A percentile compares a stretch with the other conserved stretches of the same genome.
Evolutionary conservation across 1,140 invertebrate genomes (phyloP).

Genomic region (Leptinotarsa defecta): DNA sequence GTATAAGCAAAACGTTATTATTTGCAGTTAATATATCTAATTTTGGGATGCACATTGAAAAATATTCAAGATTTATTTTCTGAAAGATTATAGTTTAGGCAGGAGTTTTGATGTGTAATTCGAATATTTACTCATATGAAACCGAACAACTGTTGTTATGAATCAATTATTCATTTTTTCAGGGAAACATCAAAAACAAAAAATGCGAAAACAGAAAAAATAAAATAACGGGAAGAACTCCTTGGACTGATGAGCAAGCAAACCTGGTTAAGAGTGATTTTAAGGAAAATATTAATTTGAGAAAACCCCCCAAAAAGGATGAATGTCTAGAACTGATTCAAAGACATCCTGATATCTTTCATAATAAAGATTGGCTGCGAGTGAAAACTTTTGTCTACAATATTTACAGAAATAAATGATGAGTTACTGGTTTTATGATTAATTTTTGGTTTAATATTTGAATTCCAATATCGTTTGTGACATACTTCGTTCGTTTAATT

Average conservation of each 20-base stretch:
- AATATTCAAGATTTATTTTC: too few species aligned
- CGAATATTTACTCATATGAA: too few species aligned
- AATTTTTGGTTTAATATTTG: too few species aligned
- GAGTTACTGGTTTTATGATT: background rate
- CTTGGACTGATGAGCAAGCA: background rate
- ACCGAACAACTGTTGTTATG: too few species aligned
- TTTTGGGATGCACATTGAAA: too few species aligned
- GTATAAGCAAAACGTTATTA: too few species aligned
- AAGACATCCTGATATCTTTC: slow-evolving; percentile 12
- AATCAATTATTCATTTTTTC: background rate
- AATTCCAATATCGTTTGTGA: too few species aligned
- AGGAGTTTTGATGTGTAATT: too few species aligned
- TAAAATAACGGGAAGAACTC: background rate
- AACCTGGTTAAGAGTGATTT: slow-evolving; percentile 1
- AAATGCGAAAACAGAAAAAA: slow-evolving; percentile 1
- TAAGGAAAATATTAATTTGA: slow-evolving; percentile 7
- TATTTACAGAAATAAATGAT: slow-evolving; percentile 18
- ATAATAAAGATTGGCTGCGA: slow-evolving; percentile 23
- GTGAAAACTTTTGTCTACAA: slow-evolving; percentile 25
- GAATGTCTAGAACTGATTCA: slow-evolving; percentile 16
- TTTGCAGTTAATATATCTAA: too few species aligned
- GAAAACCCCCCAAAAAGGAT: slow-evolving; percentile 21
- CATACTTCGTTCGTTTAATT: too few species aligned
- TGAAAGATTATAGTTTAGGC: too few species aligned
- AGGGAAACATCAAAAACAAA: background rate